Conservation (phyloP, 2,113 vertebrate genomes). For the Cheirogaleus medius region DNA sequence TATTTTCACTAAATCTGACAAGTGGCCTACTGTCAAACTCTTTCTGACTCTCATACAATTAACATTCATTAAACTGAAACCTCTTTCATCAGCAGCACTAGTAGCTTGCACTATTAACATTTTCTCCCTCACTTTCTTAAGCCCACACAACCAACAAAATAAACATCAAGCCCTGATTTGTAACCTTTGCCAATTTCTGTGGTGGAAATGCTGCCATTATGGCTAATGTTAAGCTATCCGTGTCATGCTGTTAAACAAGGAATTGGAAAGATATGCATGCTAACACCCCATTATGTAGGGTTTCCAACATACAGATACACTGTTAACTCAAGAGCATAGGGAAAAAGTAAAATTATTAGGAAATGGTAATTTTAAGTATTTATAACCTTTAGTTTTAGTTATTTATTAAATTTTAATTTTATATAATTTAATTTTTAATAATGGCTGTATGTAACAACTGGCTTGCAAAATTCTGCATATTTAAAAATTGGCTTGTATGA, state of each 20-base stretch:
- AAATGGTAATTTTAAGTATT: not conserved
- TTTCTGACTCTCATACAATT: not conserved
- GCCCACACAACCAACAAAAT: not conserved
- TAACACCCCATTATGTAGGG: not conserved
- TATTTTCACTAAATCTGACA: not conserved
- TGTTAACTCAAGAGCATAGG: not conserved
- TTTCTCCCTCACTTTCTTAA: conserved; percentile 23
- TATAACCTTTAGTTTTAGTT: conserved; percentile 1
- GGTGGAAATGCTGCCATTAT: not conserved
- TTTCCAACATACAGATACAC: not conserved
- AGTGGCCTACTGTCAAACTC: not conserved
- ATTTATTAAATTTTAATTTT: conserved; percentile 34
- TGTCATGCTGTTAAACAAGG: not conserved
- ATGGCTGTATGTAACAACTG: not conserved
- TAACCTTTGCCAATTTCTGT: not conserved
- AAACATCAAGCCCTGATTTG: not conserved
- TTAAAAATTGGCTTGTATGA: not conserved
- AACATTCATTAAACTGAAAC: not conserved
- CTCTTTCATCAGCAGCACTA: not conserved
- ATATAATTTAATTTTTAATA: conserved; percentile 9
- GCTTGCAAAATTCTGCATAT: not conserved
- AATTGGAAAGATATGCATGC: not conserved
- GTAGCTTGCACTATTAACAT: not conserved
- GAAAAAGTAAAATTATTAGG: not conserved
- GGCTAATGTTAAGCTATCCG: not conserved